Conservation (phyloP, 2,797 vertebrate species). For the Xiphophorus birchmanni region DNA sequence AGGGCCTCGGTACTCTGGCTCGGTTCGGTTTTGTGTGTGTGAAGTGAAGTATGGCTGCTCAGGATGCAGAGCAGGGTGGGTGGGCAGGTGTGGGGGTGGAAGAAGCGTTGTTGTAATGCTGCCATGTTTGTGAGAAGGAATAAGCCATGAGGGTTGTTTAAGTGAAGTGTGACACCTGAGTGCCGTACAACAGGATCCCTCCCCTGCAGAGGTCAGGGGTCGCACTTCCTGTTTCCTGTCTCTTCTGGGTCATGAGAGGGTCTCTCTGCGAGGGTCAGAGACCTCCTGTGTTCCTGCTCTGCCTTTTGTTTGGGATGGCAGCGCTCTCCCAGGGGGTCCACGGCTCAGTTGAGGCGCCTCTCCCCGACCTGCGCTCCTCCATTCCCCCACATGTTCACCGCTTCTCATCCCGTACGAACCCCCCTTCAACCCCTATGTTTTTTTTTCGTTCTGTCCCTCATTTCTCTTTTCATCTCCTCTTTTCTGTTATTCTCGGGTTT, state of each 20-base stretch:
- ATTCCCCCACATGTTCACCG: slow-evolving; percentile 17
- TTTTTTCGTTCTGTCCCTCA: not conserved
- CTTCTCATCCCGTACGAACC: slow-evolving; percentile 23
- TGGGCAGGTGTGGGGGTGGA: slow-evolving; percentile 31
- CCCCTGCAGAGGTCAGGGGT: slow-evolving; percentile 71
- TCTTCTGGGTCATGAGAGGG: slow-evolving; percentile 79
- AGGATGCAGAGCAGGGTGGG: slow-evolving; percentile 49
- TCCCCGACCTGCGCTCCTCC: slow-evolving; percentile 45
- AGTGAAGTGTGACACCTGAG: slow-evolving; percentile 80
- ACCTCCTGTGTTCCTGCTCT: slow-evolving; percentile 71
- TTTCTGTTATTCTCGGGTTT: not conserved
- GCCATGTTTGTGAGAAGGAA: slow-evolving; percentile 46
- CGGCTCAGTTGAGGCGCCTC: slow-evolving; percentile 45
- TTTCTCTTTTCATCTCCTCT: not conserved
- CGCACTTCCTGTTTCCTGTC: slow-evolving; percentile 85
- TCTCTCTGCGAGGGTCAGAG: slow-evolving; percentile 74
- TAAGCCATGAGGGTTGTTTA: slow-evolving; percentile 64
- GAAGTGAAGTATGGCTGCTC: slow-evolving; percentile 42
- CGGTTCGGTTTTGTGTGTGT: slow-evolving; percentile 61
- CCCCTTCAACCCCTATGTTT: not conserved
- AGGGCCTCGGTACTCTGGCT: slow-evolving; percentile 56
- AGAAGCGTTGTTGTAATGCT: slow-evolving; percentile 31
- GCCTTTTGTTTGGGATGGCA: slow-evolving; percentile 70
- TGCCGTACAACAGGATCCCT: slow-evolving; percentile 64
- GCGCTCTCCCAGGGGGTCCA: slow-evolving; percentile 27